Percentiles rank a stretch among this genome's conserved stretches.
Conservation (phyloP, 1,140 invertebrate genomes). For the Trinorchestia longiramus region DNA sequence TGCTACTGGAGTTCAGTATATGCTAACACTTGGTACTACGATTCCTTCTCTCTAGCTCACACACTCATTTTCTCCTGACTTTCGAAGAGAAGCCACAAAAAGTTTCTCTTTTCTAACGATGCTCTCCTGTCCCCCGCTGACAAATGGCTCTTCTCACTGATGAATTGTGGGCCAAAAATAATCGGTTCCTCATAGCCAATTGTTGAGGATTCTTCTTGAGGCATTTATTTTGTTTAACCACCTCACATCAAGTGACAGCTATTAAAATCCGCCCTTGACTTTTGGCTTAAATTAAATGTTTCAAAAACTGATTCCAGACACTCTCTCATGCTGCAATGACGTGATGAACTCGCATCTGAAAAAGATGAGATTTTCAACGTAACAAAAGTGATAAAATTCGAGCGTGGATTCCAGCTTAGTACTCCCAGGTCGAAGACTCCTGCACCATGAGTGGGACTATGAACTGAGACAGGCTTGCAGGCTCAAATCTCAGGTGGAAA, state of each 20-base stretch:
- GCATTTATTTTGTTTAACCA: neutral
- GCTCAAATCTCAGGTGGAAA: no score
- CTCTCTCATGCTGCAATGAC: neutral
- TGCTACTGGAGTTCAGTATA: no score
- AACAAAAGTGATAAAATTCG: no score
- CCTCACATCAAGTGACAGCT: neutral
- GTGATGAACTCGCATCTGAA: no score
- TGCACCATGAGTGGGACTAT: no score
- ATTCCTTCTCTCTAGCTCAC: no score
- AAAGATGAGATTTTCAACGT: no score
- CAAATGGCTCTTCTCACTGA: neutral
- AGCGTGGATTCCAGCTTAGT: no score
- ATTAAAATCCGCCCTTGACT: neutral
- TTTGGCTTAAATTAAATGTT: neutral
- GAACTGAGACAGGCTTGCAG: no score
- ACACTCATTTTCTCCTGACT: neutral
- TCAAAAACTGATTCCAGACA: neutral
- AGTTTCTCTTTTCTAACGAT: neutral
- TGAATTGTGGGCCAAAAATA: neutral
- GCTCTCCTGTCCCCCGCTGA: neutral
- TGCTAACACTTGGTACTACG: no score
- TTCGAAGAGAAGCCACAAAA: neutral
- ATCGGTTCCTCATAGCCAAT: neutral
- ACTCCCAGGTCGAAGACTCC: no score
- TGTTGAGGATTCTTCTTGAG: neutral